Base-by-base conservation (phyloP, 1,140 invertebrate genomes). In the Rhyzopertha dominica region DNA sequence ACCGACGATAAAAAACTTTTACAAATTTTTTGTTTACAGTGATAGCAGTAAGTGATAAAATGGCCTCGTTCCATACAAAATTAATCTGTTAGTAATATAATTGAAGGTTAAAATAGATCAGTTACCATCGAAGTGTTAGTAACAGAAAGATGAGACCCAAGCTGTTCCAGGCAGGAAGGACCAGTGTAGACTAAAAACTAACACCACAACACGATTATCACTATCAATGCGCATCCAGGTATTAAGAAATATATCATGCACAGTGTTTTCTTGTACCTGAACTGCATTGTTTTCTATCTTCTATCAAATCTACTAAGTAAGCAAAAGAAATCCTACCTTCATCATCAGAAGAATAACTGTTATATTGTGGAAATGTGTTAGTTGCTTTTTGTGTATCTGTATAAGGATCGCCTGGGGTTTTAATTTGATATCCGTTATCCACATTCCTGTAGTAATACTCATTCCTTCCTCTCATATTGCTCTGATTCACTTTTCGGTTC, bases 271-370 rank as follows among this genome's bases (percentile, higher is more conserved):
- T n/a, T n/a, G n/a, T n/a, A n/a, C n/a, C n/a, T n/a, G n/a, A n/a
- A n/a, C n/a, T n/a, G n/a, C n/a, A n/a, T n/a, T n/a, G n/a, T n/a
- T n/a, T n/a, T n/a, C n/a, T n/a, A n/a, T n/a, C n/a, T n/a, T n/a
- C n/a, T n/a, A n/a, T n/a, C n/a, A n/a, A n/a, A n/a, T n/a, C n/a
- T n/a, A 38, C 22, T 14, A 38, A 18, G 12, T 1, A 31, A 42
- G 17, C 26, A n/a, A n/a, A n/a, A n/a, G n/a, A n/a, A n/a, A n/a
- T n/a, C 47, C 22, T 79, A 90, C 86, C 85, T 85, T 90, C 84
- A 70, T 90, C 85, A 62, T 90, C 85, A 47, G 85, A 89, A 60
- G 85, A 89, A 63, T 87, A 88, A 63, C 81, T 87, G 71, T 82
- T 86, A 68, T 87, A 87, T 17, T 79, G 75, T 22, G 59, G 53